phyloP scores from a whole-genome alignment of 2,797 vertebrate genomes.

The Muscicapa comitata region DNA sequence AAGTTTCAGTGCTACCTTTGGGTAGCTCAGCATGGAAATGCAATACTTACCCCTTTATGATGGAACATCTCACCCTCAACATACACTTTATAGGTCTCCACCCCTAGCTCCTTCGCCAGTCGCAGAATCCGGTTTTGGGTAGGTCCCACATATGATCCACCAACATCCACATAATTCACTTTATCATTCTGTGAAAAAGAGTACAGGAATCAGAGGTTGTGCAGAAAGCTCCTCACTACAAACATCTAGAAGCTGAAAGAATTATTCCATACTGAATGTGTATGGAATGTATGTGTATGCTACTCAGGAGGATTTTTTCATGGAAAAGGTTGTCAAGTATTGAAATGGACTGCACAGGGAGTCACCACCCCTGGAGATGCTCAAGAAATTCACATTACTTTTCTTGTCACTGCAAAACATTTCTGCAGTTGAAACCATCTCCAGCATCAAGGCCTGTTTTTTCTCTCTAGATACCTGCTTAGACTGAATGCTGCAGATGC shows the following conservation, averaged over 20 bases:
- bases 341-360: background rate
- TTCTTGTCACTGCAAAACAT: background rate
- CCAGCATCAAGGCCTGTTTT: background rate
- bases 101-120: slow-evolving; percentile 77
- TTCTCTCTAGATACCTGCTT: background rate
- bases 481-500: background rate
- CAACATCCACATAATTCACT: slow-evolving; percentile 78
- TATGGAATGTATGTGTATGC: background rate
- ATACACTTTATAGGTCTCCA: slow-evolving; percentile 80
- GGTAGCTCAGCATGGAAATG: background rate
- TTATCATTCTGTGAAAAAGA: slow-evolving; percentile 70
- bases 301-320: background rate
- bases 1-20: background rate
- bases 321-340: background rate
- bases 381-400: background rate
- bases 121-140: slow-evolving; percentile 80
- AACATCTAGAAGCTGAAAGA: background rate
- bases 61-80: slow-evolving; percentile 60
- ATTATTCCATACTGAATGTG: background rate
- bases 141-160: slow-evolving; percentile 79
- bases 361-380: background rate
- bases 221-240: background rate
- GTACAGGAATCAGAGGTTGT: background rate
- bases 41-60: slow-evolving; percentile 69
- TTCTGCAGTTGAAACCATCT: background rate